These are phyloP conservation scores for Amorpha juglandis DNA, from an alignment of 2,888 invertebrate species.

Conservation along the genomic window DNA sequence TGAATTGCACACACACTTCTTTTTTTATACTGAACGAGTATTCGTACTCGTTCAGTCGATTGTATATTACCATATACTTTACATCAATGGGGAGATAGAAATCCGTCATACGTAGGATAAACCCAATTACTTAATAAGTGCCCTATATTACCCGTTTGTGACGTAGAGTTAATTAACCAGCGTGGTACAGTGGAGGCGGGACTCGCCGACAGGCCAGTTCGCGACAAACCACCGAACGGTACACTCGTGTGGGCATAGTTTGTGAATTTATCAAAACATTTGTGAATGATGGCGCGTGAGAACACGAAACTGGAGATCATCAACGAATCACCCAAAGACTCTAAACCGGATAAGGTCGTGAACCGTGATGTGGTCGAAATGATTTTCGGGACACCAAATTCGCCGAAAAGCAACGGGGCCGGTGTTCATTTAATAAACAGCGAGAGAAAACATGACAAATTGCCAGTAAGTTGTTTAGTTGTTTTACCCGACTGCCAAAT, in stretches of 20 bases:
- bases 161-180: background rate
- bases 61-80: background rate
- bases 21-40: too few species aligned
- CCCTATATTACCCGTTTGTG: background rate
- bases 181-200: background rate
- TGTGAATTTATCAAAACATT: too few species aligned
- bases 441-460: conserved; percentile 44
- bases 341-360: conserved; percentile 37
- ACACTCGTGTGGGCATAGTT: background rate
- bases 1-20: too few species aligned
- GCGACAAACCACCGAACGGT: background rate
- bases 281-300: conserved; percentile 41
- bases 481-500: background rate
- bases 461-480: conserved; percentile 41
- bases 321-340: conserved; percentile 47
- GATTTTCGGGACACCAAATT: conserved; percentile 62
- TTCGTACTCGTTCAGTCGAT: too few species aligned
- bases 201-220: background rate
- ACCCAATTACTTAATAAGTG: conserved; percentile 3
- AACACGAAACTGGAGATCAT: conserved; percentile 48
- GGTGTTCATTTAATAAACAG: conserved; percentile 50
- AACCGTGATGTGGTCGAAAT: conserved; percentile 60
- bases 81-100: background rate
- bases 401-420: conserved; percentile 43
- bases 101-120: background rate